Evolutionary conservation across 2,888 invertebrate species (phyloP), one percentile per base, ranked within the genome.

Genomic region (Boloria euphrosyne): DNA sequence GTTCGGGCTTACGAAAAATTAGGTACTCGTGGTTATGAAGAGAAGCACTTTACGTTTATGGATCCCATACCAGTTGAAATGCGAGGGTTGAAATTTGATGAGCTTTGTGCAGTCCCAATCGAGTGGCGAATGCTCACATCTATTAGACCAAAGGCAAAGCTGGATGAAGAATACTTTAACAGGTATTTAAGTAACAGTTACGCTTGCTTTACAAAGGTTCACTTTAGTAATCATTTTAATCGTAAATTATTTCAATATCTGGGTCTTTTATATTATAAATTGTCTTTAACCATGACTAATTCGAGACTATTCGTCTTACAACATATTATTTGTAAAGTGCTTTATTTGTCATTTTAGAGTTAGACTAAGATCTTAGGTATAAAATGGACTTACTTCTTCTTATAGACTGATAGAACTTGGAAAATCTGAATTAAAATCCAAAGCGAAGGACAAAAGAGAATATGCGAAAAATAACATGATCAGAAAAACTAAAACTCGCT

Each of bases 81-180:
- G 97, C 93, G 93, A 75, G 92, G 93, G 13, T 90, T 96, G 51
- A 94, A 95, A 78, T 93, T 97, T 75, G 94, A 94, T 57, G 97
- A 98, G 76, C 89, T 98, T 58, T 96, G 96, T 76, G 93, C 95
- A 13, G 97, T 98, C 17, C 95, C 96, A 47, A 98, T 98, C 70
- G 97, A 97, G 81, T 98, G 98, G 98, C 95, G 96, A 84, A 98
- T 98, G 98, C 91, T 98, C 65, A 98, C 98, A 14, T 95, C 96
- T n/a, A 84, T 96, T 38, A 92, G 97, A 75, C 98, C 98, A 0
- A 97, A 97, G 83, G 94, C 94, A 43, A 96, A 96, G 78, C 86
- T 94, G 27, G 98, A 98, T 76, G 97, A 98, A 86, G 96, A 97
- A 79, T 96, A 96, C 89, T 98, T 96, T 81, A 96, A 96, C 71